Evolutionary conservation across 1,140 invertebrate genomes (phyloP), one percentile per base, ranked within the genome.

Genomic region (Laupala kohalensis): DNA sequence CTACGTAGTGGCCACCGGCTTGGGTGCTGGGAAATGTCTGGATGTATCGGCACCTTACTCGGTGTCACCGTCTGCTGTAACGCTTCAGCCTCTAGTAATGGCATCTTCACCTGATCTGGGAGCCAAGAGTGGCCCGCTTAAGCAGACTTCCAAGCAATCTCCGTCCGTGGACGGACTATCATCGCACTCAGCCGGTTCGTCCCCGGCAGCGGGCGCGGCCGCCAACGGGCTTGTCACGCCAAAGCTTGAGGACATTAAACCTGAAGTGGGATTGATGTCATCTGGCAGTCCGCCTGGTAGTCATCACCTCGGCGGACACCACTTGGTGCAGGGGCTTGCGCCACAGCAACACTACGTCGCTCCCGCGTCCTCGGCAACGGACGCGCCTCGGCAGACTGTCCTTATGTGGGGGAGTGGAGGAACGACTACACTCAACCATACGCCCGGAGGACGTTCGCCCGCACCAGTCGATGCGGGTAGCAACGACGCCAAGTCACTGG

Each of bases 361-460:
- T n/a, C 69, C 69, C 9, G 70, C 53, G 71, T 67, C 68, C 13
- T 26, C 71, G 53, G 75, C 74, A 25, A 71, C 64, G 27, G 86
- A 89, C 70, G 82, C 85, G 26, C 87, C 88, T 0, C 81, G 92
- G 25, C 92, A 94, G 80, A 94, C 92, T 1, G 92, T 94, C 23
- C 84, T 94, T 4, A 93, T 93, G 92, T 93, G 92, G 91, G 92
- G 91, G 3, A 82, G 80, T 69, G 83, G 82, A 67, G 81, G 83
- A 68, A 82, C 82, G 24, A 79, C 84, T 4, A 80, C 81, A 13
- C 78, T 79, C 6, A 80, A 81, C 29, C 82, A 82, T 69, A 79
- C 79, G 0, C 26, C 78, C 81, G 78, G 80, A 25, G 71, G 68
- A 80, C 81, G 24, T 37, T 37, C 3, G 63, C 72, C 64, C 69